Conservation (phyloP, 30 jellyfish, hydroid and myxozoan species). For the Sanderia malayensis region DNA sequence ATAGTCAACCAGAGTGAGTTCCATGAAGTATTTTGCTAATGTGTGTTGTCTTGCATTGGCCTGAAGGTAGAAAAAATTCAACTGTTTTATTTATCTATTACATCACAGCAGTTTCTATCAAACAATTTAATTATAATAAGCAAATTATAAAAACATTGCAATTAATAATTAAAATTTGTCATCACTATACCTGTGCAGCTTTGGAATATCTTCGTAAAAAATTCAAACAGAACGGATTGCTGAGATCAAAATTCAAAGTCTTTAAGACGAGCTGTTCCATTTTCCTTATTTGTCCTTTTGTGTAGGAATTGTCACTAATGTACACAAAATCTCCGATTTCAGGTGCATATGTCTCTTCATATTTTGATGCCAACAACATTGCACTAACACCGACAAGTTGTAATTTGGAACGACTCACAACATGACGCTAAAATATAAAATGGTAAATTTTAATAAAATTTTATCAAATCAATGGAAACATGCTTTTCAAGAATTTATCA, state of each 20-base stretch:
- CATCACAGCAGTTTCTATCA: too few relatives aligned
- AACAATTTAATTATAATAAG: too few relatives aligned
- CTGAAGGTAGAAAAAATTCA: too few relatives aligned
- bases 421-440: slow-evolving; percentile 43
- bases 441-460: too few relatives aligned
- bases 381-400: slow-evolving; percentile 99
- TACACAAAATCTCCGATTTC: slow-evolving; percentile 97
- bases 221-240: slow-evolving; percentile 86
- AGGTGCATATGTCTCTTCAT: slow-evolving; percentile 98
- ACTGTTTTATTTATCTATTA: too few relatives aligned
- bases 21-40: slow-evolving; percentile 93
- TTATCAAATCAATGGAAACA: too few relatives aligned
- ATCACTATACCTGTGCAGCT: slow-evolving; percentile 48
- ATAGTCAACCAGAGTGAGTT: slow-evolving; percentile 73
- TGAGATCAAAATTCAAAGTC: slow-evolving; percentile 68
- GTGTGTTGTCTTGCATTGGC: slow-evolving; percentile 97
- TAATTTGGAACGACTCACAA: slow-evolving; percentile 72
- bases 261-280: slow-evolving; percentile 82
- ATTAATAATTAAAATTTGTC: too few relatives aligned
- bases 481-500: too few relatives aligned
- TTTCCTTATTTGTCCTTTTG: slow-evolving; percentile 63
- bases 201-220: slow-evolving; percentile 83
- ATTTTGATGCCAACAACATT: slow-evolving; percentile 94
- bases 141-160: too few relatives aligned
- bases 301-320: slow-evolving; percentile 92